Evolutionary conservation across 2,888 invertebrate genomes (phyloP), one percentile per base, ranked within the genome.

Genomic region (Sphaerophoria rueppellii): DNA sequence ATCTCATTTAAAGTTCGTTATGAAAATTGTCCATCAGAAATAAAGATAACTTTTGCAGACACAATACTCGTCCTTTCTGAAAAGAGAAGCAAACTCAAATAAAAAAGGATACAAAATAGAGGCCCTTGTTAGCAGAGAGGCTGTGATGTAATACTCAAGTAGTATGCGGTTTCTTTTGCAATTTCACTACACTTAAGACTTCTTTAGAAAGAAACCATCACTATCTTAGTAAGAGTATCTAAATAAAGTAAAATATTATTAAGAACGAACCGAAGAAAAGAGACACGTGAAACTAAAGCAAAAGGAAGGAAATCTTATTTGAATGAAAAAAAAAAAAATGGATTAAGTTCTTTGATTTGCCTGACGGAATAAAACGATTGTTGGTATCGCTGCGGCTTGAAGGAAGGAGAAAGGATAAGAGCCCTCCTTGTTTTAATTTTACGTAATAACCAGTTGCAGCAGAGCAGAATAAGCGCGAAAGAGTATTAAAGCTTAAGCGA

Each of bases 341-440:
- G 80, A 80, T 80, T 80, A 80, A 81, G 75, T 75, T 75, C 69
- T 75, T 74, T 81, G 80, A 81, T 81, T 81, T 81, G 80, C 70
- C 70, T 65, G 74, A 52, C 80, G 65, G 75, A 75, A 71, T 80
- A 77, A 82, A 67, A 75, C 75, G 73, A 57, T 73, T 78, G 61
- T 54, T 69, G 32, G 73, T 14, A 24, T 2, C 24, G 24, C 24
- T 34, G 63, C 32, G 14, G 35, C 4, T n/a, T 11, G 4, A 11
- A 12, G 54, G 7, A 54, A 6, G 63, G 63, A 9, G 9, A 32
- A 48, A 9, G 16, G 11, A 52, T 60, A 40, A 67, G 40, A 24
- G 40, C 35, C 63, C 63, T 63, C 11, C 50, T 63, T 63, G 16
- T 63, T 63, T 63, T 40, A 67, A 67, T 52, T 67, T 71, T 50